A percentile compares a stretch with the other conserved stretches of the same genome.
These are phyloP conservation scores for Tenebrosternarchus preto DNA, from an alignment of 2,113 vertebrate genomes.

Conservation along the genomic window DNA sequence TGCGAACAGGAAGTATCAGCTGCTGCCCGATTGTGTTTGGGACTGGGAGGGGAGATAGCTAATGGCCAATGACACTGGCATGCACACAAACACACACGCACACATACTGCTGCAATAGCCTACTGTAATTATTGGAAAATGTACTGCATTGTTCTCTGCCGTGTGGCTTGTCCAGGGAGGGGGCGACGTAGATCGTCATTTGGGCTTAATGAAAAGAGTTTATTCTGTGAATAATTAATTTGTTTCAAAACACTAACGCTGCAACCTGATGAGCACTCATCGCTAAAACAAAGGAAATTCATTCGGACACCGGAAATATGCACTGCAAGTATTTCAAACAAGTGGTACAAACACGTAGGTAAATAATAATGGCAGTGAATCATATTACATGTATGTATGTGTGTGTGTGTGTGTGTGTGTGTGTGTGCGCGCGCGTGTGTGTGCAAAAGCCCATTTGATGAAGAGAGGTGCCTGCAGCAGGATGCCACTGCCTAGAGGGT, in stretches of 20 bases:
- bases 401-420: slow-evolving; percentile 22
- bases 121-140: too few species aligned
- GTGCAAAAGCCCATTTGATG: slow-evolving; percentile 32
- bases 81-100: slow-evolving; percentile 19
- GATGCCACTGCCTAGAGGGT: slow-evolving; percentile 52
- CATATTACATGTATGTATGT: not conserved
- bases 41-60: slow-evolving; percentile 44
- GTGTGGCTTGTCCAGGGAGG: too few species aligned
- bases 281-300: too few species aligned
- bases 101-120: not conserved
- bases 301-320: too few species aligned
- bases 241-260: too few species aligned
- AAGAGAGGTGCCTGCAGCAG: slow-evolving; percentile 2
- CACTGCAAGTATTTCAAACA: too few species aligned
- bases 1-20: slow-evolving; percentile 56
- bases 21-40: slow-evolving; percentile 45
- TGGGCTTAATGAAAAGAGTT: too few species aligned
- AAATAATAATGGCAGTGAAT: not conserved
- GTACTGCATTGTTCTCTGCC: too few species aligned
- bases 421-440: slow-evolving; percentile 9
- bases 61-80: slow-evolving; percentile 19
- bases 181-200: too few species aligned
- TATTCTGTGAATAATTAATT: too few species aligned
- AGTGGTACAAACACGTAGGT: not conserved
- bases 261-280: too few species aligned